Percentiles rank a stretch among this genome's conserved stretches.
These are phyloP conservation scores for Polyommatus icarus DNA, from an alignment of 2,888 invertebrate genomes.

Conservation along the genomic window DNA sequence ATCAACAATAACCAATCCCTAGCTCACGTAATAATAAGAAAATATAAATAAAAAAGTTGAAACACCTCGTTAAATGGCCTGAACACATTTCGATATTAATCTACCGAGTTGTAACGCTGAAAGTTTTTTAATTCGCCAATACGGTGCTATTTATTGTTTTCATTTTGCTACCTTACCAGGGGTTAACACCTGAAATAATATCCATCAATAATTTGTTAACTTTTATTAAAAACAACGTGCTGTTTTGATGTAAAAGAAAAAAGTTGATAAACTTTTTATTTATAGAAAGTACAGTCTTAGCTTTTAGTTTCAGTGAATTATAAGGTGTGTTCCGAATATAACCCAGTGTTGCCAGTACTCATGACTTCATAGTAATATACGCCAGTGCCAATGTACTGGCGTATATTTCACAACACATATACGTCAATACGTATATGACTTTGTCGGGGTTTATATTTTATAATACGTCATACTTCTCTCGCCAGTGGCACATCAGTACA, in stretches of 20 bases:
- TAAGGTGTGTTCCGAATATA: too few species aligned
- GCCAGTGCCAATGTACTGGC: too few species aligned
- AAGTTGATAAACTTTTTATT: neutral
- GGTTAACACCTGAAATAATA: neutral
- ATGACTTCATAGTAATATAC: too few species aligned
- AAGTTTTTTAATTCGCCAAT: constrained; percentile 67
- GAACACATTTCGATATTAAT: constrained; percentile 38
- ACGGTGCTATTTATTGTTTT: constrained; percentile 66
- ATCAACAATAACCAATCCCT: neutral
- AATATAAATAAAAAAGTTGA: neutral
- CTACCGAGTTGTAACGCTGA: constrained; percentile 14
- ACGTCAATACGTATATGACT: too few species aligned
- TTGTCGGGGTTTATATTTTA: too few species aligned
- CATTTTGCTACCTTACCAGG: constrained; percentile 51
- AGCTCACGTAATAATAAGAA: neutral
- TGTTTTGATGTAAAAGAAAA: neutral
- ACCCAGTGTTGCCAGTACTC: too few species aligned
- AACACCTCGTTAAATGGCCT: neutral
- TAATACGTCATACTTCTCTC: too few species aligned
- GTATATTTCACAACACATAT: too few species aligned
- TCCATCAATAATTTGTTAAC: neutral
- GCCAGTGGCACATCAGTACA: too few species aligned
- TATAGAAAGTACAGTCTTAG: too few species aligned
- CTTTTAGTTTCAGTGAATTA: too few species aligned
- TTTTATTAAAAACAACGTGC: neutral